These are phyloP conservation scores for Girardinus metallicus DNA, from an alignment of 2,797 vertebrate species.

Conservation along the genomic window DNA sequence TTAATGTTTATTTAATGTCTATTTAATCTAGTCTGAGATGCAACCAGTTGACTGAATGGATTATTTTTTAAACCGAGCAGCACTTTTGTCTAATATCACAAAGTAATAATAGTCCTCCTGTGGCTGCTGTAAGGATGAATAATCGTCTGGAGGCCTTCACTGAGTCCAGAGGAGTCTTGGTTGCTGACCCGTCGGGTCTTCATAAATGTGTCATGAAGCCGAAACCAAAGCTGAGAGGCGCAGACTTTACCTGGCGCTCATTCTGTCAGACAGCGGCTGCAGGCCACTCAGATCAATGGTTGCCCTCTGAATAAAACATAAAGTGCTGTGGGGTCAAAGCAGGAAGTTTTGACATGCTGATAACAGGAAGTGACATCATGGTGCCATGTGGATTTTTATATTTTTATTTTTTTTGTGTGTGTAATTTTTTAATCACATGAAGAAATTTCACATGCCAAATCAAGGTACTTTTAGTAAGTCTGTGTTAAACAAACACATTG, in stretches of 20 bases:
- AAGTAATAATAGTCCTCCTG: neutral
- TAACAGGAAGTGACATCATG: conserved; percentile 63
- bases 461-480: neutral
- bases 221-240: conserved; percentile 69
- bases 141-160: neutral
- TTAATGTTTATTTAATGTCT: too few relatives aligned
- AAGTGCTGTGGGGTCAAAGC: conserved; percentile 44
- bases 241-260: conserved; percentile 47
- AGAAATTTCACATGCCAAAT: neutral
- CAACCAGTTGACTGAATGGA: neutral
- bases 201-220: conserved; percentile 79
- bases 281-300: conserved; percentile 63
- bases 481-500: neutral
- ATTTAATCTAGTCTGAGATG: neutral
- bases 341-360: conserved; percentile 52
- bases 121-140: neutral
- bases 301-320: conserved; percentile 80
- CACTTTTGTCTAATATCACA: neutral
- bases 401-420: neutral
- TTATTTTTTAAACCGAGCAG: neutral
- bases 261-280: conserved; percentile 67
- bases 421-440: neutral
- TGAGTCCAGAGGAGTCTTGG: conserved; percentile 44
- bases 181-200: conserved; percentile 28
- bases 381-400: conserved; percentile 7